Evolutionary conservation across 2,888 invertebrate species (phyloP).

Genomic region (Hirtodrosophila histrioides): DNA sequence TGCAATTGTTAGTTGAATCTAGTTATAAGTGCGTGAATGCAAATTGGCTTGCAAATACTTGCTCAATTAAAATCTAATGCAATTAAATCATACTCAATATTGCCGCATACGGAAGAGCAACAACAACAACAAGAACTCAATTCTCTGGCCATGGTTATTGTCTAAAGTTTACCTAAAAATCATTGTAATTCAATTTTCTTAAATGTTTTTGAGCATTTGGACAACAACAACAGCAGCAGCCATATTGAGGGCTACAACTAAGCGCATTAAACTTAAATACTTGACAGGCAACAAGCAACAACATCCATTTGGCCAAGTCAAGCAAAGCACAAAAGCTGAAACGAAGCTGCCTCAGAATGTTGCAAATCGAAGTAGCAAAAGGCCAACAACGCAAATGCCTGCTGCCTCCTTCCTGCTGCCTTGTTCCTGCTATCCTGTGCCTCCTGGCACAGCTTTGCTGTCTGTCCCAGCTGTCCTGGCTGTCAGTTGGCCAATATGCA

Average conservation of each 20-base stretch:
- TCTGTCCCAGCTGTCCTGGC: constrained; percentile 14
- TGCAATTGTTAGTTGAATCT: constrained; percentile 1
- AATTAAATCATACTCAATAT: constrained; percentile 32
- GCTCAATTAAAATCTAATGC: constrained; percentile 58
- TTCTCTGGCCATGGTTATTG: constrained; percentile 52
- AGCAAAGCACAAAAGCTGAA: constrained; percentile 48
- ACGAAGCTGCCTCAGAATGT: constrained; percentile 40
- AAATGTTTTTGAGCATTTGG: constrained; percentile 37
- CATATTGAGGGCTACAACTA: constrained; percentile 32
- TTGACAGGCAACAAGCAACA: constrained; percentile 42
- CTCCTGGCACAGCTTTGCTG: too few relatives aligned
- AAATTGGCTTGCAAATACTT: constrained; percentile 13
- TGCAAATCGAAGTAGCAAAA: constrained; percentile 22
- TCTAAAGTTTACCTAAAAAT: constrained; percentile 49
- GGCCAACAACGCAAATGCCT: constrained; percentile 11
- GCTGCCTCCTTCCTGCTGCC: not conserved
- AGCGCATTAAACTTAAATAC: constrained; percentile 71
- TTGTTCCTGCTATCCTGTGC: too few relatives aligned
- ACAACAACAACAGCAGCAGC: constrained; percentile 8
- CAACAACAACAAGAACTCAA: constrained; percentile 39
- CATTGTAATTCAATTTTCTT: constrained; percentile 63
- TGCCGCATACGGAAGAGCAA: constrained; percentile 44
- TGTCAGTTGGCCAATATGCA: constrained; percentile 57
- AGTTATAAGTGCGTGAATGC: constrained; percentile 16
- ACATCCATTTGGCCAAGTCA: constrained; percentile 10